Conservation (phyloP, 2,113 vertebrate genomes). For the Albula goreensis region DNA sequence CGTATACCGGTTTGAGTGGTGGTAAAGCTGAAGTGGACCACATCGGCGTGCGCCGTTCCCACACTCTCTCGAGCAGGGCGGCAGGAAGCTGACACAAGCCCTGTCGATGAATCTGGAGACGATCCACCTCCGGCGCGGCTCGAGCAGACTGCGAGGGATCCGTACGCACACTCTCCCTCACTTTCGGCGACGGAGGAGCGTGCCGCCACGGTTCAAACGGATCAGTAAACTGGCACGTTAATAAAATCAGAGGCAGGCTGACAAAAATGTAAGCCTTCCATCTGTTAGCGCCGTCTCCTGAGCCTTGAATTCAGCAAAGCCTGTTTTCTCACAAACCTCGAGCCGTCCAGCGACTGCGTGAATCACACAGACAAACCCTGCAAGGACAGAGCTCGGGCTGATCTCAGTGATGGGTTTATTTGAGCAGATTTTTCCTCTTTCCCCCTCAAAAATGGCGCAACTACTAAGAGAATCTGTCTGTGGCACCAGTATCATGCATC, state of each 20-base stretch:
- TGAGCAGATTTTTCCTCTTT: background rate
- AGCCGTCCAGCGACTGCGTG: background rate
- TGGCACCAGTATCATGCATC: background rate
- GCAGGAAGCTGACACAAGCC: background rate
- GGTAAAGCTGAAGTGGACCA: background rate
- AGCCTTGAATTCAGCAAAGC: background rate
- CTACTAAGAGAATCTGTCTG: background rate
- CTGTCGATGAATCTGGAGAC: too few relatives aligned
- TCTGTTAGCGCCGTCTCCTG: background rate
- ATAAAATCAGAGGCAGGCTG: background rate
- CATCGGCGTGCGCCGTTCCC: background rate
- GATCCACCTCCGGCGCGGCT: background rate
- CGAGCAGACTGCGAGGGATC: background rate
- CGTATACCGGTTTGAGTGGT: too few relatives aligned
- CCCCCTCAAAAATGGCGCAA: background rate
- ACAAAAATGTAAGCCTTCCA: background rate
- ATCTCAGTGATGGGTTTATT: background rate
- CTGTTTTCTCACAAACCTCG: background rate
- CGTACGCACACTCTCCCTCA: background rate
- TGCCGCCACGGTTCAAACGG: background rate
- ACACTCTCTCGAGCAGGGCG: background rate
- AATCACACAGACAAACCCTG: background rate
- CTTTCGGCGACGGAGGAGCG: background rate
- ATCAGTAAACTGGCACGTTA: background rate
- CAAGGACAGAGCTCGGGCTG: background rate